Evolutionary conservation across 1,140 invertebrate species (phyloP), one percentile per base, ranked within the genome.

Genomic region (Melanaphis sacchari): DNA sequence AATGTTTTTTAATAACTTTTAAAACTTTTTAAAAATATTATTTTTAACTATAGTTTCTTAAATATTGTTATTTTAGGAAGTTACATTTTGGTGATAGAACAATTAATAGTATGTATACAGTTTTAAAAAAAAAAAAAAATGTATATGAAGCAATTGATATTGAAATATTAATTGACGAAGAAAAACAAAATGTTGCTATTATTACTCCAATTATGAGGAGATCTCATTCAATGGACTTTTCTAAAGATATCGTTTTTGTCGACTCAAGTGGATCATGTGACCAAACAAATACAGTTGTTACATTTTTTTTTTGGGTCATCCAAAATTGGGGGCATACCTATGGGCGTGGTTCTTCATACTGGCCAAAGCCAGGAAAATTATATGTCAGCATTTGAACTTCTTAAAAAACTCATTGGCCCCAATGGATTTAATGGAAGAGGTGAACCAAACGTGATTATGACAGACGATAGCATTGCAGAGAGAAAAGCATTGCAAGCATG

Each of bases 31-130:
- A 43, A 43, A 43, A 43, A 43, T 43, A 43, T 43, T 43, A 43
- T 43, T 43, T 43, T 59, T 59, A 59, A 24, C 54, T 31, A 59
- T 31, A 59, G 54, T 59, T 59, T 59, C 7, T 1, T 59, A 59
- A 26, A 59, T 59, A 59, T 59, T 82, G 15, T 82, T 82, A 38
- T 38, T 82, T 36, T 40, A 82, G 38, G 36, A 82, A 82, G 36
- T 40, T 40, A 38, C 81, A 82, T 82, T 82, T 82, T 82, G 81
- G 81, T 38, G 38, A 82, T 82, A 38, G 81, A 82, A 82, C 81
- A 38, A 40, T 82, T 82, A 18, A 36, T 7, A 82, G 36, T 82
- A 82, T 82, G 36, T 82, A 82, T 36, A 38, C 18, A 82, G 38
- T 82, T 5, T 36, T 22, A 22, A 82, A 59, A 59, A 82, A 40